A percentile compares a stretch with the other conserved stretches of the same genome.
Conservation (phyloP, 2,888 invertebrate genomes). For the Oscheius sp. region DNA sequence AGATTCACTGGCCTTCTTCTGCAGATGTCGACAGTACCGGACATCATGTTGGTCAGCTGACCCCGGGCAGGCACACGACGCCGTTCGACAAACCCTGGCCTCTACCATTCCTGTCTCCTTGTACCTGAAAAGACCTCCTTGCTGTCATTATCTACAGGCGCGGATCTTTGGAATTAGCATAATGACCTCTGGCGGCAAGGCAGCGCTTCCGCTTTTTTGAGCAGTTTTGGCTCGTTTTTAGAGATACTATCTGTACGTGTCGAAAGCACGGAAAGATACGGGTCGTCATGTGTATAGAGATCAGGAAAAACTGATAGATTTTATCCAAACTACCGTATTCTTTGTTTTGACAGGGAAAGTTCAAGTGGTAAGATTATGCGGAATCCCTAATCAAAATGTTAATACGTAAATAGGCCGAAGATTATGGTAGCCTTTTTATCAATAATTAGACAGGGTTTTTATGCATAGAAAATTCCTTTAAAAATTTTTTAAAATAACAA, state of each 20-base stretch:
- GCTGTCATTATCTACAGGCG: slow-evolving; percentile 7
- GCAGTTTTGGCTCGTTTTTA: neutral
- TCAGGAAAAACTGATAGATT: too few relatives aligned
- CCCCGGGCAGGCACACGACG: slow-evolving; percentile 67
- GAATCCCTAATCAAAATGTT: neutral
- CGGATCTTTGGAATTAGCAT: slow-evolving; percentile 34
- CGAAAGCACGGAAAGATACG: too few relatives aligned
- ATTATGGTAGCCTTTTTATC: too few relatives aligned
- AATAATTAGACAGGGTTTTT: too few relatives aligned
- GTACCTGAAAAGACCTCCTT: slow-evolving; percentile 53
- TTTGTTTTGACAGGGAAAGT: neutral
- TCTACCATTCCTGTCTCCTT: slow-evolving; percentile 65
- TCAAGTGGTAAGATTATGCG: neutral
- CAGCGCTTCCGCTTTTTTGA: slow-evolving; percentile 26
- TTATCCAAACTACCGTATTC: too few relatives aligned
- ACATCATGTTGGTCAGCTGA: slow-evolving; percentile 37
- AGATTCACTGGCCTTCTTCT: slow-evolving; percentile 33
- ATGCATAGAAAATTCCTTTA: too few relatives aligned
- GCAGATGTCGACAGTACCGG: slow-evolving; percentile 48
- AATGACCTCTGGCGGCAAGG: slow-evolving; percentile 25
- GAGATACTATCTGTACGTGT: slow-evolving; percentile 8
- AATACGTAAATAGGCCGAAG: too few relatives aligned
- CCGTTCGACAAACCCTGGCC: slow-evolving; percentile 62
- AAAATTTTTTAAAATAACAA: too few relatives aligned
- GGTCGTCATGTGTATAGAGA: too few relatives aligned